Conservation (phyloP, 2,113 vertebrate species). For the Tor tambroides region DNA sequence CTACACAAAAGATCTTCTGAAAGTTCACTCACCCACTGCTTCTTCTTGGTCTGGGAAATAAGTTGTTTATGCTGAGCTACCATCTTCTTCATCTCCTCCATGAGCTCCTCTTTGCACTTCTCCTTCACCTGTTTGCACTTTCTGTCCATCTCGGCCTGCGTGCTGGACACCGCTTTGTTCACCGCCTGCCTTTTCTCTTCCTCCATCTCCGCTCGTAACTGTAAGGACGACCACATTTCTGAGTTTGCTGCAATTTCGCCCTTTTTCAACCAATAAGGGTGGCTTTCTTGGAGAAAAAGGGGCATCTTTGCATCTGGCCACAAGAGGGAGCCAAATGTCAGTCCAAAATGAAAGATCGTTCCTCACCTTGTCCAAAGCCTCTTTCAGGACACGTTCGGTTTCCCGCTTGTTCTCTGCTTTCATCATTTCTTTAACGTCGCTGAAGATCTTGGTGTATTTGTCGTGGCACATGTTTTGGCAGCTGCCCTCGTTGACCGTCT, state of each 20-base stretch:
- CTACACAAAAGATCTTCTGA: not conserved
- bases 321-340: not conserved
- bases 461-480: slow-evolving; percentile 99
- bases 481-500: slow-evolving; percentile 87
- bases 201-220: slow-evolving; percentile 96
- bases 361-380: slow-evolving; percentile 94
- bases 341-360: not conserved
- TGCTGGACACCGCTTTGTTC: slow-evolving; percentile 88
- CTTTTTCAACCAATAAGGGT: not conserved
- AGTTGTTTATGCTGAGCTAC: slow-evolving; percentile 95
- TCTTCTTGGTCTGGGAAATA: slow-evolving; percentile 99
- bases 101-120: slow-evolving; percentile 98
- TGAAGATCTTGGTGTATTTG: slow-evolving; percentile 99
- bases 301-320: not conserved
- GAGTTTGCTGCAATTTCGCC: not conserved
- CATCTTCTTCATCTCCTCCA: slow-evolving; percentile 99
- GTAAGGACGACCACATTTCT: slow-evolving; percentile 34
- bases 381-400: slow-evolving; percentile 90
- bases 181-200: slow-evolving; percentile 98
- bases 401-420: slow-evolving; percentile 97
- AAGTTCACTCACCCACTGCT: slow-evolving; percentile 92
- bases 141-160: slow-evolving; percentile 95
- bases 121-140: slow-evolving; percentile 99
- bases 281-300: not conserved
- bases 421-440: slow-evolving; percentile 98